These are phyloP conservation scores for Leucosticte australis DNA, from an alignment of 2,113 vertebrate species.

Conservation along the genomic window DNA sequence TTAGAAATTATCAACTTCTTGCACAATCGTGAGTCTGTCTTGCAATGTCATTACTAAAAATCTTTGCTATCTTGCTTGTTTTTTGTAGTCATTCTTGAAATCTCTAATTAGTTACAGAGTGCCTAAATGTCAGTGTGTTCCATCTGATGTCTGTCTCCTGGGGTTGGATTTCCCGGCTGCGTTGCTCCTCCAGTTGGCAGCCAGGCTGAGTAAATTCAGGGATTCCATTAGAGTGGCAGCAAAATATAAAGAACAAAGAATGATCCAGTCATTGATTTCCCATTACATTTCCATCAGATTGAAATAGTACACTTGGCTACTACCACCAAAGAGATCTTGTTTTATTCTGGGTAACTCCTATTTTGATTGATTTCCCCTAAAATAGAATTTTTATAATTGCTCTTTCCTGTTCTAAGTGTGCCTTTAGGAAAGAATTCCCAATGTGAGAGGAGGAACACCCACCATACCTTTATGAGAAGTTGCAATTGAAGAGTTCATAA, in stretches of 20 bases:
- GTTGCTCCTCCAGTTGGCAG: background rate
- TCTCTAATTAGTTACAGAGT: background rate
- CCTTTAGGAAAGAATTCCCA: background rate
- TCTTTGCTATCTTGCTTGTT: background rate
- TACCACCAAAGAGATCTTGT: background rate
- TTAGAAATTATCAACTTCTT: background rate
- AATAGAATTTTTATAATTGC: constrained; percentile 3
- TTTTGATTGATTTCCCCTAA: constrained; percentile 35
- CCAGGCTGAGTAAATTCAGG: background rate
- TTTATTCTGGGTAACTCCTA: constrained; percentile 2
- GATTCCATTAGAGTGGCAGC: background rate
- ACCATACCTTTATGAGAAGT: background rate
- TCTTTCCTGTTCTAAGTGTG: background rate
- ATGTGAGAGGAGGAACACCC: background rate
- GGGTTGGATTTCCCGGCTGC: background rate
- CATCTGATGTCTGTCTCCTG: background rate
- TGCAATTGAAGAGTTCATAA: background rate
- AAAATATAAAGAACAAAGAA: background rate
- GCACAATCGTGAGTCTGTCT: background rate
- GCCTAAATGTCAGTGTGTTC: background rate
- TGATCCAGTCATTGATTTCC: constrained; percentile 24
- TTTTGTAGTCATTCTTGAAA: background rate
- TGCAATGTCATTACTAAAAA: background rate
- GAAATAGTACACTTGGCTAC: background rate
- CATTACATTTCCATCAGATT: constrained; percentile 20